These are phyloP conservation scores for Delia radicum DNA, from an alignment of 1,140 invertebrate species.

Conservation along the genomic window DNA sequence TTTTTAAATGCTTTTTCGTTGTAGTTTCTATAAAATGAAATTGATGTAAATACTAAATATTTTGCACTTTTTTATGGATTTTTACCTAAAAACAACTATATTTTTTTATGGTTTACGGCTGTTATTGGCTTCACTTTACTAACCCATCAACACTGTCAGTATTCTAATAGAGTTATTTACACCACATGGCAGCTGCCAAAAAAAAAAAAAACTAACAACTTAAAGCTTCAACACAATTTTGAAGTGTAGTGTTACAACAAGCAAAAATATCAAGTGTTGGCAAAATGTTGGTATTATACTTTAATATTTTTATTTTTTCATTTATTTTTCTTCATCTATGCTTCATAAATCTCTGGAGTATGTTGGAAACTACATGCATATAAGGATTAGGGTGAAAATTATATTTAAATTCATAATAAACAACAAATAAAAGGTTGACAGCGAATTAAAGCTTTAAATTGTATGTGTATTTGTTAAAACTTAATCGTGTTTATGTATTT, in stretches of 20 bases:
- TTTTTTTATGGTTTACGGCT: background rate
- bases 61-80: background rate
- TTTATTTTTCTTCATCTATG: background rate
- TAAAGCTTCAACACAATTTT: background rate
- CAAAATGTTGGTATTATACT: background rate
- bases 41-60: background rate
- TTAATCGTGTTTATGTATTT: too few species aligned
- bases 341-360: background rate
- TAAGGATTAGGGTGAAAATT: too few species aligned
- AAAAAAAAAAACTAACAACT: background rate
- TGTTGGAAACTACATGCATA: too few species aligned
- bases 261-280: background rate
- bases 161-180: background rate
- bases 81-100: background rate
- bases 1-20: background rate
- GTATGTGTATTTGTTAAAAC: too few species aligned
- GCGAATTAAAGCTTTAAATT: too few species aligned
- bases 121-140: background rate
- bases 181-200: background rate
- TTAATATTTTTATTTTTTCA: background rate
- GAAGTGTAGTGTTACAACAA: background rate
- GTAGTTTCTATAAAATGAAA: background rate
- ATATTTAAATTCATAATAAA: too few species aligned
- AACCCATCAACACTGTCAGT: background rate
- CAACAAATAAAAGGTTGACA: too few species aligned